Base-by-base conservation (phyloP, 1,140 invertebrate genomes). In the Polyergus mexicanus region DNA sequence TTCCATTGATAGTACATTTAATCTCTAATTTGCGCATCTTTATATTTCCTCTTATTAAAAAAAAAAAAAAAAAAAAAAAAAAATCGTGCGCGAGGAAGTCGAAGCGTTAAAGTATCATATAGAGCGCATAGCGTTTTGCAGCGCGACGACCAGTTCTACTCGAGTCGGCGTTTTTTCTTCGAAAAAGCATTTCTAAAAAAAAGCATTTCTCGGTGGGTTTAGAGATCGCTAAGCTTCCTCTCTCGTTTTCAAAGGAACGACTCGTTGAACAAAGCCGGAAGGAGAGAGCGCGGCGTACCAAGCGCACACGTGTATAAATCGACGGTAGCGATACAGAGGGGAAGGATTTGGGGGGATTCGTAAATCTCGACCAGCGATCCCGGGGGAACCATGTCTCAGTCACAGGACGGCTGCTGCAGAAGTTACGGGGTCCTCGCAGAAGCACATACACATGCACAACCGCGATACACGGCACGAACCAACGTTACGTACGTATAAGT, bases 321-420 rank as follows among this genome's bases (percentile, higher is more conserved):
- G 54, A 84, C 41, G 71, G 32, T 54, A 71, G 69, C 86, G 86
- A 90, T 90, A 86, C 65, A 1, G 90, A 58, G 41, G 35, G 28
- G 66, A 0, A 35, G 47, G 47, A 16, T 51, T 51, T 32, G 32
- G 5, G 63, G 68, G 81, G 76, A 90, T 92, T 91, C 92, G 94
- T 94, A 94, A 94, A 94, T 94, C 94, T 93, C 92, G 88, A 88
- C 86, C 90, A 84, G 85, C 74, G 80, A 89, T 92, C 94, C 90
- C 93, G 69, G 62, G 93, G 90, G 94, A 86, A 91, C 93, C 89
- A 94, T 94, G 94, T 92, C 93, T 94, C 94, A 94, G 94, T 94
- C 92, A 94, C 94, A 94, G 88, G 78, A 74, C 90, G 78, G 78
- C 88, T 91, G 87, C 88, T 91, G 90, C 90, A 44, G 68, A 71